phyloP scores from a whole-genome alignment of 30 jellyfish, hydroid and myxozoan species.

The Aurelia aurita complex sp. Pacific region DNA sequence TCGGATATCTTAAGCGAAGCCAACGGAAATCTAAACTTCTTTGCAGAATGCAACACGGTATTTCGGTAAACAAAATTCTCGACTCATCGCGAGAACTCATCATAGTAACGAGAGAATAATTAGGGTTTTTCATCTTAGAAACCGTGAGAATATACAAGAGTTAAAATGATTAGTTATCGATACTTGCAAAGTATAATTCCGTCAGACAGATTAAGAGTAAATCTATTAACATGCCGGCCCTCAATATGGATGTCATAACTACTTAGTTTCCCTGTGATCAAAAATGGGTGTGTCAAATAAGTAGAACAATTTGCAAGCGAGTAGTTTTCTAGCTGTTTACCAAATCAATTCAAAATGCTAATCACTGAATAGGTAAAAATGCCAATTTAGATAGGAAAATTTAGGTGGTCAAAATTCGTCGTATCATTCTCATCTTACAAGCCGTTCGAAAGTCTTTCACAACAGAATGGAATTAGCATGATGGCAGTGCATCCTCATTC shows the following conservation, averaged over 20 bases:
- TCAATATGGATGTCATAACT: not conserved
- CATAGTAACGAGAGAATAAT: conserved; percentile 40
- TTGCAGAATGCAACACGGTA: conserved; percentile 24
- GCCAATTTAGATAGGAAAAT: too few relatives aligned
- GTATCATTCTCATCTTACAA: too few relatives aligned
- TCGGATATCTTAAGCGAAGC: conserved; percentile 64
- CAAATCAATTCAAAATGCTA: too few relatives aligned
- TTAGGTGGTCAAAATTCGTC: too few relatives aligned
- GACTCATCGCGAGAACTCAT: not conserved
- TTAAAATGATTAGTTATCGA: not conserved
- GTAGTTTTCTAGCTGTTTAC: too few relatives aligned
- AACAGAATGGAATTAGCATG: too few relatives aligned
- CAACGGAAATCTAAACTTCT: conserved; percentile 56
- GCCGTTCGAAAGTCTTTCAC: too few relatives aligned
- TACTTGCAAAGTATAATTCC: not conserved
- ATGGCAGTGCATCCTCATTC: too few relatives aligned
- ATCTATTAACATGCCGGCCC: not conserved
- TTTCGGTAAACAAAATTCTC: conserved; percentile 30
- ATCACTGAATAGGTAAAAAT: too few relatives aligned
- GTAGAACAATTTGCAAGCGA: too few relatives aligned
- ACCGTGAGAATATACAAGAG: conserved; percentile 31
- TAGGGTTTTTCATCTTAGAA: conserved; percentile 1
- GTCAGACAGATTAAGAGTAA: not conserved
- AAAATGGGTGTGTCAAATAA: too few relatives aligned
- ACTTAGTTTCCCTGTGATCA: too few relatives aligned